Evolutionary conservation across 2,888 invertebrate genomes (phyloP), one percentile per base, ranked within the genome.

Genomic region (Globia sparganii): DNA sequence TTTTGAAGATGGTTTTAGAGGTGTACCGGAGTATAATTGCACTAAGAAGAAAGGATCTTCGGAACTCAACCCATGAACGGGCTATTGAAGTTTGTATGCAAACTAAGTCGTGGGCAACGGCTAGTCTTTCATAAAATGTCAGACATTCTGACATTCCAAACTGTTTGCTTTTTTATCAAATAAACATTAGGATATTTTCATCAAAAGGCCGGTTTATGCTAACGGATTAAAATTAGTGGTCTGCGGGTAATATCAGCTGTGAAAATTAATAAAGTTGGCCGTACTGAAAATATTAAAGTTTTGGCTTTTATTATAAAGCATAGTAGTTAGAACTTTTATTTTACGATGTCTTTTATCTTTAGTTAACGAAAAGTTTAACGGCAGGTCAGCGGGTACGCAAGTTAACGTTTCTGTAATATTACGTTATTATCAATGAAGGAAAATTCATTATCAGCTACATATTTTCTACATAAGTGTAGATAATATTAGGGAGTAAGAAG

Each of bases 241-340:
- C 62, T 62, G 72, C 13, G 72, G 61, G n/a, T 76, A 76, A 72
- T 80, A 72, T 66, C 59, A 46, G 49, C 64, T 76, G 46, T 21
- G 76, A 13, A 77, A 72, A 83, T 77, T 84, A 73, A 83, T 73
- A 80, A 73, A 76, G 80, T 80, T 75, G 4, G n/a, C n/a, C n/a
- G 21, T 9, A 4, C 34, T 56, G 43, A 59, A 68, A 59, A 49
- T 71, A 49, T 67, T 53, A n/a, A 71, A 75, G 37, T 34, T 56
- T 18, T 40, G 18, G 34, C 43, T 56, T 80, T 80, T 69, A 79
- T 65, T 72, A 53, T 53, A 61, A 43, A 49, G 40, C n/a, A 2
- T 68, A 28, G 40, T 59, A 8, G 56, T 28, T 28, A 25, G 15
- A 31, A 43, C 43, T 31, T 62, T 72, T n/a, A 59, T 53, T 66